Base-by-base conservation (phyloP, 2,888 invertebrate species). In the Lasioglossum leucozonium region DNA sequence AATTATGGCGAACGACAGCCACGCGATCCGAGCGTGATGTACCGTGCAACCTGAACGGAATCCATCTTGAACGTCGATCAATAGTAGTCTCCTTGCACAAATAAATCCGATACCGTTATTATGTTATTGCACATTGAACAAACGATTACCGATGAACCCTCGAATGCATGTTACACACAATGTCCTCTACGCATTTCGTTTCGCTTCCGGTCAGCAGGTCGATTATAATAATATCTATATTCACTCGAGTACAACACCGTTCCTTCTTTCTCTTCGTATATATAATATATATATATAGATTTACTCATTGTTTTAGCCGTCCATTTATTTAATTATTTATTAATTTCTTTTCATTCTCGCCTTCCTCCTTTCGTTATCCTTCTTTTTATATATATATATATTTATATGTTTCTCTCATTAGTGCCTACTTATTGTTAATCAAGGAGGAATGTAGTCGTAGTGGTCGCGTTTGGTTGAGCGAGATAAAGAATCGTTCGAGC, bases 391-490 rank as follows among this genome's bases (percentile, higher is more conserved):
- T 84, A 76, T 73, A 77, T 87, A 82, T 67, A 62, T 78, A 72
- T 58, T 72, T 87, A 80, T 82, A 88, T 91, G 88, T 91, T 88
- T 91, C 90, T 92, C 88, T 92, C 91, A 92, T 93, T 93, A 94
- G 92, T 93, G 91, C 91, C 93, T 94, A 94, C 93, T 94, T 94
- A 93, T 93, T 91, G 92, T 93, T 93, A 94, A 88, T 93, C 90
- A 92, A 92, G 92, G 93, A 93, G 94, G 93, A 94, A 94, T 93
- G 94, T 94, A 93, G 92, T 94, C 90, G 90, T 93, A 92, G 88
- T 93, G 92, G 91, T 92, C 92, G 91, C 89, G 87, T 91, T 89
- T 76, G 85, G 87, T 92, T 88, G 91, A 93, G 93, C 93, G 91
- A 90, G 89, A 91, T 91, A 88, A 89, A 90, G 90, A 90, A 92